phyloP scores from a whole-genome alignment of 2,888 invertebrate genomes.

The Rhagium mordax region DNA sequence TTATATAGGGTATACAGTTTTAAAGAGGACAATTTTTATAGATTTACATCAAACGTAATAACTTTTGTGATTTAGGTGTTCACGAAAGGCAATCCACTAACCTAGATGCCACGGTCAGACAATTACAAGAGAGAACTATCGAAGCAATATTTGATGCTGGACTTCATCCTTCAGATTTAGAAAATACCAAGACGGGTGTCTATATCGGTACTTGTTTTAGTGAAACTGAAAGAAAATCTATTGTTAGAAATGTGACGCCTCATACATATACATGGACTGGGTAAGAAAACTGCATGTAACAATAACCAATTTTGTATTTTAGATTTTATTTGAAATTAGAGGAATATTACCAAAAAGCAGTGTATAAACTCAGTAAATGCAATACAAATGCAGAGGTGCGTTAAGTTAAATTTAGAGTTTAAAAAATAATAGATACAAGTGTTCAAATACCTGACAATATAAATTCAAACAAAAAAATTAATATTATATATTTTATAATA shows the following conservation, averaged over 20 bases:
- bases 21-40: too few species aligned
- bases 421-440: too few species aligned
- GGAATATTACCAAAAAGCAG: too few species aligned
- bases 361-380: too few species aligned
- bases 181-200: constrained; percentile 84
- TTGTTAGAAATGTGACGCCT: background rate
- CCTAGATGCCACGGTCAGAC: constrained; percentile 74
- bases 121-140: constrained; percentile 75
- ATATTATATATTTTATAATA: too few species aligned
- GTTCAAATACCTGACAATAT: too few species aligned
- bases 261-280: constrained; percentile 42
- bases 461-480: too few species aligned
- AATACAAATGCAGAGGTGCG: too few species aligned
- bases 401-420: too few species aligned
- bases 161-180: constrained; percentile 78
- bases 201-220: constrained; percentile 85
- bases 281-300: constrained; percentile 32
- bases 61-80: constrained; percentile 45
- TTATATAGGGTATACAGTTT: too few species aligned
- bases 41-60: constrained; percentile 71
- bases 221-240: constrained; percentile 75
- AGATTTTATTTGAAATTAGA: too few species aligned
- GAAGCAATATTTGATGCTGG: constrained; percentile 78
- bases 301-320: too few species aligned
- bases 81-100: constrained; percentile 72